Conservation (phyloP, 2,888 invertebrate genomes). For the Ypsolopha sequella region DNA sequence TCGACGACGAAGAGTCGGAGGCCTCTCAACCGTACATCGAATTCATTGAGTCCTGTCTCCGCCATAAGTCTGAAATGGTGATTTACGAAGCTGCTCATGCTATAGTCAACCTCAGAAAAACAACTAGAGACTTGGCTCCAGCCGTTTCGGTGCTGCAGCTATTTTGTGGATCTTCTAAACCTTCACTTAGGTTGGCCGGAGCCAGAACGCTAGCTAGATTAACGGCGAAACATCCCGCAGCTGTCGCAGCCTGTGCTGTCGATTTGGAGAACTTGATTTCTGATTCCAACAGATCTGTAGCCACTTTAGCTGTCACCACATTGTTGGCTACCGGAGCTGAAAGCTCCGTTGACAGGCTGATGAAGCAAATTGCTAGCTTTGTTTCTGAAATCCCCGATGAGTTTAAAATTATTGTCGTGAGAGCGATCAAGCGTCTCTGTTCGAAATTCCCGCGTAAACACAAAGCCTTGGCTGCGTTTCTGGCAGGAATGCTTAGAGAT, state of each 20-base stretch:
- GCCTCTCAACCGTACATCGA: slow-evolving; percentile 84
- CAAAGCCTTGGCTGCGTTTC: slow-evolving; percentile 93
- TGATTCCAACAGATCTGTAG: slow-evolving; percentile 97
- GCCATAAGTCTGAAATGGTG: slow-evolving; percentile 99
- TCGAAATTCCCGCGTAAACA: slow-evolving; percentile 98
- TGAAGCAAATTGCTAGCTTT: slow-evolving; percentile 99
- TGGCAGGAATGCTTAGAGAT: slow-evolving; percentile 96
- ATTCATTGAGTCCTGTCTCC: slow-evolving; percentile 93
- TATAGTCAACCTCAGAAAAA: slow-evolving; percentile 91
- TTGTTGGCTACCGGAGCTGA: slow-evolving; percentile 98
- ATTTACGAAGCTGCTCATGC: slow-evolving; percentile 99
- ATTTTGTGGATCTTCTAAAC: slow-evolving; percentile 97
- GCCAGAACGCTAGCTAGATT: slow-evolving; percentile 97
- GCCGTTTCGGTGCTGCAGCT: slow-evolving; percentile 98
- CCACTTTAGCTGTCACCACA: slow-evolving; percentile 98
- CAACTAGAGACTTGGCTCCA: slow-evolving; percentile 89
- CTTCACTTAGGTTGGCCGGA: slow-evolving; percentile 95
- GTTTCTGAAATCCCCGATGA: slow-evolving; percentile 99
- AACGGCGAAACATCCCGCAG: slow-evolving; percentile 95
- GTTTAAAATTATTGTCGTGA: slow-evolving; percentile 98
- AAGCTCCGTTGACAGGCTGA: slow-evolving; percentile 97
- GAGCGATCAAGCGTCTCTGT: slow-evolving; percentile 89
- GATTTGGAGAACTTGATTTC: slow-evolving; percentile 98
- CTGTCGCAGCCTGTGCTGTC: slow-evolving; percentile 97
- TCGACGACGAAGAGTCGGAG: slow-evolving; percentile 86